Evolutionary conservation across 1,140 invertebrate genomes (phyloP), one percentile per base, ranked within the genome.

Genomic region (Penaeus chinensis): DNA sequence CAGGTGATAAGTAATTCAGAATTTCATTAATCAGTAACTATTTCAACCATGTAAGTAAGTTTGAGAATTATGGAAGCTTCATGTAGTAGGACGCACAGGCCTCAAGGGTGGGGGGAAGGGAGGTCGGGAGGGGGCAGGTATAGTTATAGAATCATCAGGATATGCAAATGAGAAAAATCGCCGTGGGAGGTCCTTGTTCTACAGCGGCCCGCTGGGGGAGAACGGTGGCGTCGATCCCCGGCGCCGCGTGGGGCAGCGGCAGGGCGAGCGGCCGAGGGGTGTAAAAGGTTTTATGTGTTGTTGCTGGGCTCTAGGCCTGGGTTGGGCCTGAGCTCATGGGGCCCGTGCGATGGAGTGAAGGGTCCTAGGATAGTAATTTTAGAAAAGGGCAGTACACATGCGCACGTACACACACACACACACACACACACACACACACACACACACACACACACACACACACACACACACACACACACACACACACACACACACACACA

Each of bases 111-210:
- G 71, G 13, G 20, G 24, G 18, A 13, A 27, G 1, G 69, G 20
- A 18, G 42, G 3, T 2, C 22, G 27, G 62, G 84, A 20, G 47
- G 63, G 37, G 62, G 54, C 24, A 54, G 42, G 32, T 42, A 16
- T 62, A n/a, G 63, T 82, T 82, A 82, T 82, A 82, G 81, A 82
- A 82, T 85, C 84, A 80, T 85, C 84, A 85, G 42, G 63, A 54
- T 85, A 85, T 85, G 84, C 78, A 62, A 85, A 85, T 85, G 76
- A 66, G 62, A 27, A 22, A 32, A 22, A 65, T 71, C n/a, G n/a
- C 37, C 13, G 47, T 54, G 62, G 84, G 84, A 63, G 63, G 62
- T 27, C 74, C 84, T 85, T 85, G 84, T 85, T 77, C 84, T 69
- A 85, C 84, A 85, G 61, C 60, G 62, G 65, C 77, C 77, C 47